phyloP scores from a whole-genome alignment of 2,113 vertebrate species.

The Prochilodus magdalenae region DNA sequence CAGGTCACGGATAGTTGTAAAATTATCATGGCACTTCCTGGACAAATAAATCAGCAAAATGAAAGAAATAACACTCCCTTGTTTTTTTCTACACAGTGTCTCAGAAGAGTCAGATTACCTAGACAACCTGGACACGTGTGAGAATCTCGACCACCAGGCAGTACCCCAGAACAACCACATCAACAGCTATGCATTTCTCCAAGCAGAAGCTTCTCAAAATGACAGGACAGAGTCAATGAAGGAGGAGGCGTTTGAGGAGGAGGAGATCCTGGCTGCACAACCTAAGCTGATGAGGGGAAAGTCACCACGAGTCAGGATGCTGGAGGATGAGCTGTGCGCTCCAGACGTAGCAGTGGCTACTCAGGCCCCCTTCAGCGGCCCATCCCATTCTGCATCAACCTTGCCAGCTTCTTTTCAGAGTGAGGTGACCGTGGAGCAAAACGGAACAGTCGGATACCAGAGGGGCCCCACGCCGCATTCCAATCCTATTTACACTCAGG shows the following conservation, averaged over 20 bases:
- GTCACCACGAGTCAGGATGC: conserved; percentile 25
- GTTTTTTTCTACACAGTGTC: conserved; percentile 73
- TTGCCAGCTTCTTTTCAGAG: conserved; percentile 78
- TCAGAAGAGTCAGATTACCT: conserved; percentile 53
- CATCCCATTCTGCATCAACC: conserved; percentile 71
- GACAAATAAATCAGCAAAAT: neutral
- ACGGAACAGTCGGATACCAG: conserved; percentile 83
- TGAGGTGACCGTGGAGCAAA: conserved; percentile 85
- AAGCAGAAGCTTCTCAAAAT: conserved; percentile 52
- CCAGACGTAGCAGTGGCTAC: conserved; percentile 71
- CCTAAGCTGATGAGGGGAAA: conserved; percentile 9
- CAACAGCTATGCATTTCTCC: conserved; percentile 51
- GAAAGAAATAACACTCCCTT: neutral
- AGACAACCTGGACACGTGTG: conserved; percentile 49
- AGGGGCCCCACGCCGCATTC: conserved; percentile 74
- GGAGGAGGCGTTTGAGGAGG: conserved; percentile 36
- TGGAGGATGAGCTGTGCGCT: conserved; percentile 55
- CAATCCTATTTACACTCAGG: conserved; percentile 81
- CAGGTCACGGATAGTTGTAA: neutral
- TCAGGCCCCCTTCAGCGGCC: conserved; percentile 69
- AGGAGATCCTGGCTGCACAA: neutral
- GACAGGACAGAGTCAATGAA: conserved; percentile 62
- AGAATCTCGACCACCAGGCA: conserved; percentile 77
- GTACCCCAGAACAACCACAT: conserved; percentile 86
- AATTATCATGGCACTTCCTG: neutral